Base-by-base conservation (phyloP, 2,797 vertebrate genomes). In the Uromys caudimaculatus region DNA sequence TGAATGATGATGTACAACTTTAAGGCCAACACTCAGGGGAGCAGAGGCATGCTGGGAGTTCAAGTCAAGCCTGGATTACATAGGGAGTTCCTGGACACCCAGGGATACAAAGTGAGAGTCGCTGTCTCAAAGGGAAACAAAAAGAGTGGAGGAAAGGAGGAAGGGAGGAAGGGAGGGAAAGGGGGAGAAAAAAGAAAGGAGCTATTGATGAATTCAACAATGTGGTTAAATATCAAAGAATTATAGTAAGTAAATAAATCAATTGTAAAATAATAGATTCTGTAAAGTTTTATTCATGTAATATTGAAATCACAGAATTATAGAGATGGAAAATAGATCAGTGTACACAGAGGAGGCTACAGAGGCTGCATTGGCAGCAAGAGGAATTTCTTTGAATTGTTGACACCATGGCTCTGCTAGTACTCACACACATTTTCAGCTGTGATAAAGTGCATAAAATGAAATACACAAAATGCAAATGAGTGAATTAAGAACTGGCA, bases 271-370 rank as follows among this genome's bases (percentile, higher is more conserved):
- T 17, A 83, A 41, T 32, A 29, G 3, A 82, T 10, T 82, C 4
- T 67, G 1, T 27, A 76, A 92, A 12, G 3, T 52, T 94, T 90
- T 32, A 90, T 81, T 83, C 6, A 29, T 12, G 17, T 54, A 29
- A 32, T n/a, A 81, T n/a, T 58, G 50, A 89, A 92, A 79, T 69
- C 12, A 52, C 11, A 93, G 81, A 89, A 89, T 79, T 58, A 87
- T 16, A 78, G 58, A 91, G 35, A 44, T 56, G 4, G 24, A 64
- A n/a, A 86, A 17, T 21, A 94, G 32, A 77, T 71, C 38, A 79
- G 47, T 56, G 7, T 35, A n/a, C 71, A 8, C 13, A 29, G 27
- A 93, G 3, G 35, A n/a, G 62, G 2, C 1, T 21, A 5, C 7
- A 14, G 3, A 9, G 1, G 5, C 38, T 50, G 3, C 19, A n/a